These are phyloP conservation scores for Drosophila funebris DNA, from an alignment of 1,140 invertebrate genomes.

Conservation along the genomic window DNA sequence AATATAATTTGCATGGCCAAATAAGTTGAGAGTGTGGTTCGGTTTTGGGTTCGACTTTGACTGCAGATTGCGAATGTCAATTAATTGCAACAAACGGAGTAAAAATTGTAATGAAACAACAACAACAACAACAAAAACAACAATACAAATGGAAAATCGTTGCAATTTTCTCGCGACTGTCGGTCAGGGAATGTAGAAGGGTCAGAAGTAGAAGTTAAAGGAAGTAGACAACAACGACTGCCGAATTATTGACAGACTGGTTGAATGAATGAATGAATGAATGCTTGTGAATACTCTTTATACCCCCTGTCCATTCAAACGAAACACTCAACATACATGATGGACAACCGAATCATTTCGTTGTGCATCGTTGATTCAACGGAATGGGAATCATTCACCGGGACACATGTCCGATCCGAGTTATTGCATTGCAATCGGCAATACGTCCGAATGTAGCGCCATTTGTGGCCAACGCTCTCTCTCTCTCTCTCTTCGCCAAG, in stretches of 20 bases:
- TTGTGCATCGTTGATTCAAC: conserved; percentile 63
- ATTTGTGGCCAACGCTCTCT: conserved; percentile 41
- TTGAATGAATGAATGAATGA: conserved; percentile 1
- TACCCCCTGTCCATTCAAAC: not conserved
- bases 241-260: conserved; percentile 75
- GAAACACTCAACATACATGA: conserved; percentile 31
- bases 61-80: conserved; percentile 65
- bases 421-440: conserved; percentile 1
- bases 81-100: conserved; percentile 63
- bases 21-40: conserved; percentile 50
- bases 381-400: conserved; percentile 40
- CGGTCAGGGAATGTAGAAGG: no score
- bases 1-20: conserved; percentile 76
- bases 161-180: conserved; percentile 76
- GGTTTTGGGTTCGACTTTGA: conserved; percentile 1
- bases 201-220: conserved; percentile 28
- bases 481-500: no score
- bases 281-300: not conserved
- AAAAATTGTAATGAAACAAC: conserved; percentile 61
- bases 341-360: conserved; percentile 62
- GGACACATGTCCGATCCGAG: conserved; percentile 32
- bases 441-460: conserved; percentile 27
- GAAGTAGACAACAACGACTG: conserved; percentile 66
- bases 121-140: no score
- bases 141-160: conserved; percentile 68